phyloP scores from a whole-genome alignment of 2,113 vertebrate genomes.

The Thamnophis sirtalis region DNA sequence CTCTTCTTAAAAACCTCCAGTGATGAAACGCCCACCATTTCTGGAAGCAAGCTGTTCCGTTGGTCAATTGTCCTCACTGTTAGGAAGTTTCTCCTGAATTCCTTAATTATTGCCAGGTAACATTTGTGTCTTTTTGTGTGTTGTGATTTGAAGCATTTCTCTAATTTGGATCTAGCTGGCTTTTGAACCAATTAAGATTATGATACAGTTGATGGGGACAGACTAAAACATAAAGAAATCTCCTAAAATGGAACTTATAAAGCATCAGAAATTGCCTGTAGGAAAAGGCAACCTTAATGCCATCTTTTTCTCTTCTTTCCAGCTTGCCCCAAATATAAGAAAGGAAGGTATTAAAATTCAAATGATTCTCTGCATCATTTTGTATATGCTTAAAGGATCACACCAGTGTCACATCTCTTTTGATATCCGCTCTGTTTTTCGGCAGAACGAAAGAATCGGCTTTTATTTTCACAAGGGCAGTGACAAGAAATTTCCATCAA shows the following conservation, averaged over 20 bases:
- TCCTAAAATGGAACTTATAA: conserved; percentile 42
- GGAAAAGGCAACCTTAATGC: conserved; percentile 36
- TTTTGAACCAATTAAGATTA: conserved; percentile 22
- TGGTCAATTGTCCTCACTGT: too few relatives aligned
- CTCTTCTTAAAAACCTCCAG: too few relatives aligned
- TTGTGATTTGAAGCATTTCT: conserved; percentile 29
- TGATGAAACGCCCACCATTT: too few relatives aligned
- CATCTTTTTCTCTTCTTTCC: conserved; percentile 13
- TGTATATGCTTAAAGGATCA: neutral
- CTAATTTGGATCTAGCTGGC: neutral
- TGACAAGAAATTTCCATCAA: neutral
- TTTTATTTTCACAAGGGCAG: neutral
- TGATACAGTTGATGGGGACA: conserved; percentile 1
- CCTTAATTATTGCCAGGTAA: neutral
- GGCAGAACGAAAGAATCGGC: conserved; percentile 16
- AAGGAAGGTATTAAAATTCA: conserved; percentile 16
- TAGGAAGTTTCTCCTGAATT: too few relatives aligned
- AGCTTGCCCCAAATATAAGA: neutral
- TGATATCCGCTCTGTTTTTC: neutral
- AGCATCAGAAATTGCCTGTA: conserved; percentile 22
- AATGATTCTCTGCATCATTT: neutral
- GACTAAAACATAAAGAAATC: conserved; percentile 45
- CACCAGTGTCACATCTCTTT: conserved; percentile 2
- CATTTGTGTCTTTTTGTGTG: conserved; percentile 24
- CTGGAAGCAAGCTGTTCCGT: too few relatives aligned